Evolutionary conservation across 2,113 vertebrate genomes (phyloP).

Genomic region (Symphodus melops): DNA sequence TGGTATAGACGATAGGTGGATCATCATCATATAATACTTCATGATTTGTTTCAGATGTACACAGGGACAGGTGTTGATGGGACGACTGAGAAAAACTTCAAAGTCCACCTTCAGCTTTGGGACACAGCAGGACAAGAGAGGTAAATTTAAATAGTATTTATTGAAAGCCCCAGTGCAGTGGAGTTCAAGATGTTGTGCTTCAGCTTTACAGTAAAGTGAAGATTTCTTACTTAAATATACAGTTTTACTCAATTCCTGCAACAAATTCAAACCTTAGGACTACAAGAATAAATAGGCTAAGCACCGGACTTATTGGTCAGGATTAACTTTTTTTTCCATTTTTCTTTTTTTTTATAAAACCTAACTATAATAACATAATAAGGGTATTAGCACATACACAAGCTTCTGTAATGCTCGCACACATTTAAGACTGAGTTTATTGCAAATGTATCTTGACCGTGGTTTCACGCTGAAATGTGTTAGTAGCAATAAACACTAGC

Average conservation of each 20-base stretch:
- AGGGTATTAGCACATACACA: background rate
- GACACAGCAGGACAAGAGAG: conserved; percentile 97
- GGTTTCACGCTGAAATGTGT: background rate
- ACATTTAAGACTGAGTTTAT: no score
- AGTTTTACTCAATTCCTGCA: background rate
- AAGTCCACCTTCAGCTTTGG: conserved; percentile 95
- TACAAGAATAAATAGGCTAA: background rate
- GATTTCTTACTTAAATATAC: no score
- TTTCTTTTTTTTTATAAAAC: background rate
- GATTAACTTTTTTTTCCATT: no score
- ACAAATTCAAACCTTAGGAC: background rate
- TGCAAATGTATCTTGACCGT: background rate
- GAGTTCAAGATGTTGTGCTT: background rate
- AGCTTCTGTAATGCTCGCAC: background rate
- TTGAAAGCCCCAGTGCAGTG: no score
- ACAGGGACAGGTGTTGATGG: conserved; percentile 86
- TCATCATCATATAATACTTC: background rate
- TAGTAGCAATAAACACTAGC: no score
- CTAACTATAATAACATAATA: background rate
- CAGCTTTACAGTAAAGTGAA: background rate
- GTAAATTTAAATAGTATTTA: conserved; percentile 64
- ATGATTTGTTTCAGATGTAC: conserved; percentile 82
- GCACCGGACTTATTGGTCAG: no score
- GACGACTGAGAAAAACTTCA: conserved; percentile 87
- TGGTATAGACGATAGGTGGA: background rate